phyloP scores from a whole-genome alignment of 2,888 invertebrate genomes.

The Alentia gelatinosa region DNA sequence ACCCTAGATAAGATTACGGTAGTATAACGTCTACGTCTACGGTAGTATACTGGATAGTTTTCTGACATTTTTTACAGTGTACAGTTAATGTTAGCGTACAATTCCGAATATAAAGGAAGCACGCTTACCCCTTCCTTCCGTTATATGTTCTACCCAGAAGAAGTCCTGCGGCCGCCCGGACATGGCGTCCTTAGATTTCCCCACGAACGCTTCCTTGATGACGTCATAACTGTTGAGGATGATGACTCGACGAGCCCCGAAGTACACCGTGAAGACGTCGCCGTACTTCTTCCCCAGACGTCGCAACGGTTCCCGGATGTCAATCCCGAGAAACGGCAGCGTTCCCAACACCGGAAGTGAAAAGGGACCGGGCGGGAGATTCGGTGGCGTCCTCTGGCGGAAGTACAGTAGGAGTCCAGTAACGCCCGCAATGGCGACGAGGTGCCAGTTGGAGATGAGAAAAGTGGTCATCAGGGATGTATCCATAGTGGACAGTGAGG shows the following conservation, averaged over 20 bases:
- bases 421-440: too few relatives aligned
- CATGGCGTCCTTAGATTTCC: background rate
- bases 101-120: too few relatives aligned
- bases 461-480: background rate
- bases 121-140: background rate
- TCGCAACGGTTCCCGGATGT: constrained; percentile 37
- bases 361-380: constrained; percentile 41
- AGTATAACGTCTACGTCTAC: too few relatives aligned
- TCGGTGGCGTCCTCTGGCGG: background rate
- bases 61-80: too few relatives aligned
- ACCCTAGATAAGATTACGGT: too few relatives aligned
- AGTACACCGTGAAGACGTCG: constrained; percentile 53
- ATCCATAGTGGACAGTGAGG: background rate
- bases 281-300: background rate
- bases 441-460: background rate
- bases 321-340: constrained; percentile 5
- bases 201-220: constrained; percentile 53
- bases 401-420: background rate
- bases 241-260: constrained; percentile 7
- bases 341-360: constrained; percentile 31
- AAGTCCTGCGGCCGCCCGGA: constrained; percentile 50
- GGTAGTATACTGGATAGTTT: too few relatives aligned
- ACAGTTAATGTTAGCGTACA: too few relatives aligned
- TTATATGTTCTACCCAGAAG: constrained; percentile 22
- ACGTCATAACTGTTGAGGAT: constrained; percentile 46